Evolutionary conservation across 2,113 vertebrate genomes (phyloP), one percentile per base, ranked within the genome.

Genomic region (Hemicordylus capensis): DNA sequence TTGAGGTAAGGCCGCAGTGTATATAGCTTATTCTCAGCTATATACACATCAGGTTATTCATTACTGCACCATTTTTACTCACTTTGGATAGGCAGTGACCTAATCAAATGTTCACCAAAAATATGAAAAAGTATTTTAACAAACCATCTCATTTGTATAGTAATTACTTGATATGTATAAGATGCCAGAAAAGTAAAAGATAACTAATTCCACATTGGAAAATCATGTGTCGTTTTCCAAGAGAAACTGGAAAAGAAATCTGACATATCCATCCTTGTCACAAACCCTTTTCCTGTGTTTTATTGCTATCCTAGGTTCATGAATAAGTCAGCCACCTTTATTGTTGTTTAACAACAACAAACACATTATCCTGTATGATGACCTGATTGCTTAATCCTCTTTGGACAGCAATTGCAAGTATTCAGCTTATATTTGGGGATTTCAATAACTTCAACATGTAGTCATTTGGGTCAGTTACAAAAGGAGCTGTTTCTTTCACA

Each of bases 381-480:
- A 88, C 80, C 84, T 58, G 82, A 87, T 91, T 0, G 1, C 80
- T 91, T 85, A 79, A 89, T 89, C 92, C 84, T 82, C 91, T 93
- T 83, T 94, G 89, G 89, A 87, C n/a, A 4, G 17, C 22, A 84
- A 34, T 72, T 88, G 0, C 0, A 54, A 22, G 17, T 85, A 54
- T 37, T 15, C 78, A 80, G 79, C 64, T 89, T 75, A n/a, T 88
- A 87, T 88, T 80, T 88, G 90, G 93, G 87, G 91, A 89, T 83
- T 90, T 85, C 87, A 95, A 92, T 95, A 92, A 83, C 91, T 95
- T 93, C 19, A 87, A 86, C 87, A 87, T 93, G 87, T 82, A 90
- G 87, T 95, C 95, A 95, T 95, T 81, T 90, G 48, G 48, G 48
- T 8, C 48, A 51, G 48, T 51, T n/a, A n/a, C n/a, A n/a, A n/a